These are phyloP conservation scores for Odontophorus gujanensis DNA, from an alignment of 2,113 vertebrate genomes.

Conservation along the genomic window DNA sequence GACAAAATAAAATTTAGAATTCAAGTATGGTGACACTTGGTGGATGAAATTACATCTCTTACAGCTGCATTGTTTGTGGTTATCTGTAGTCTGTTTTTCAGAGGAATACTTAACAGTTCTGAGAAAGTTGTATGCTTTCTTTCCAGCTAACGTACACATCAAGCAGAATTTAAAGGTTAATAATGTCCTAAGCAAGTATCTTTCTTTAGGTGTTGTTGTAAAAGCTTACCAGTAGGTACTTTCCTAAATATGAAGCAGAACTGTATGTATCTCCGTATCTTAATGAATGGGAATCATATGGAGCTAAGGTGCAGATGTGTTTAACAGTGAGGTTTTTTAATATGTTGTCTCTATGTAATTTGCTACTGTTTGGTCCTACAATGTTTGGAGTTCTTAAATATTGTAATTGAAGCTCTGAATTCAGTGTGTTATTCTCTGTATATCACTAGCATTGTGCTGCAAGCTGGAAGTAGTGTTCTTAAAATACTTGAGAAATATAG, in stretches of 20 bases:
- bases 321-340: neutral
- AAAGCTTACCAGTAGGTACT: neutral
- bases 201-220: neutral
- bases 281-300: neutral
- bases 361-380: neutral
- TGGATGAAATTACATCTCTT: neutral
- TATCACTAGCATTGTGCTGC: neutral
- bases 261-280: neutral
- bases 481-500: neutral
- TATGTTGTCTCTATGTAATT: neutral
- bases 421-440: rapidly evolving
- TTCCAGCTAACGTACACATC: neutral
- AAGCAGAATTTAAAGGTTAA: neutral
- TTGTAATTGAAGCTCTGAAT: neutral
- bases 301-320: neutral
- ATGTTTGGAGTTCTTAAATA: neutral
- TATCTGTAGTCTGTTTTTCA: neutral
- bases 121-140: neutral
- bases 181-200: neutral
- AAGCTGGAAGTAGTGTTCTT: neutral
- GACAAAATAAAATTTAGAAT: too few species aligned
- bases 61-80: neutral
- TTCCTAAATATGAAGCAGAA: neutral
- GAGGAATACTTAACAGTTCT: neutral
- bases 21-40: neutral